Conservation (phyloP, 2,113 vertebrate genomes). For the Nesospiza acunhae region DNA sequence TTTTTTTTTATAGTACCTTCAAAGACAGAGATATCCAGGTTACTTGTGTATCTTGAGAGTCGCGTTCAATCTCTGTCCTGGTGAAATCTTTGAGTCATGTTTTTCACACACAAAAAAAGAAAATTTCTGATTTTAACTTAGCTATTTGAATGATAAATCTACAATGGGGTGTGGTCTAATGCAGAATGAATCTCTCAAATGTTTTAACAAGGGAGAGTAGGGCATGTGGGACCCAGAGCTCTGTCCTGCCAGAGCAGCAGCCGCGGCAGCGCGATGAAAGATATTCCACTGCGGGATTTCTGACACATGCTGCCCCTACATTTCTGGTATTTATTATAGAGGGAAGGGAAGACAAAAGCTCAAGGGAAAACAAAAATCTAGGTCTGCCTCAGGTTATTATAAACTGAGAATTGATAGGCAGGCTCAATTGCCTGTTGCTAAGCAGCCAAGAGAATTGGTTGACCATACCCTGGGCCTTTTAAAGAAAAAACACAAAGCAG, state of each 20-base stretch:
- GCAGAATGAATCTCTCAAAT: neutral
- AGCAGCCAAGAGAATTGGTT: slow-evolving; percentile 59
- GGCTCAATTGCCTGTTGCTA: slow-evolving; percentile 66
- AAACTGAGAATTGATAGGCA: slow-evolving; percentile 68
- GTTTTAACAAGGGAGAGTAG: neutral
- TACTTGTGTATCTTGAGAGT: neutral
- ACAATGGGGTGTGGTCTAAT: neutral
- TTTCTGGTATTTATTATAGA: slow-evolving; percentile 65
- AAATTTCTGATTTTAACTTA: neutral
- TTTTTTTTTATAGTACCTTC: neutral
- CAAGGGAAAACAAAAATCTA: slow-evolving; percentile 70
- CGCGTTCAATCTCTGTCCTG: neutral
- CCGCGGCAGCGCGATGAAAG: neutral
- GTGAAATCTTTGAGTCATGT: neutral
- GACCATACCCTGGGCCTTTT: slow-evolving; percentile 23
- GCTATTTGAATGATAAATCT: neutral
- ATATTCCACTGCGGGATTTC: slow-evolving; percentile 25
- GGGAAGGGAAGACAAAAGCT: slow-evolving; percentile 42
- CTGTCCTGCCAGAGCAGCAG: neutral
- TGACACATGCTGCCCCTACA: slow-evolving; percentile 27
- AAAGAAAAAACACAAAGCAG: neutral
- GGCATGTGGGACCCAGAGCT: neutral
- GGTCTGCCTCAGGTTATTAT: slow-evolving; percentile 68
- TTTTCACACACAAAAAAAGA: neutral
- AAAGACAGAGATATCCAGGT: neutral